Evolutionary conservation across 2,113 vertebrate species (phyloP).

Genomic region (Urocolius indicus): DNA sequence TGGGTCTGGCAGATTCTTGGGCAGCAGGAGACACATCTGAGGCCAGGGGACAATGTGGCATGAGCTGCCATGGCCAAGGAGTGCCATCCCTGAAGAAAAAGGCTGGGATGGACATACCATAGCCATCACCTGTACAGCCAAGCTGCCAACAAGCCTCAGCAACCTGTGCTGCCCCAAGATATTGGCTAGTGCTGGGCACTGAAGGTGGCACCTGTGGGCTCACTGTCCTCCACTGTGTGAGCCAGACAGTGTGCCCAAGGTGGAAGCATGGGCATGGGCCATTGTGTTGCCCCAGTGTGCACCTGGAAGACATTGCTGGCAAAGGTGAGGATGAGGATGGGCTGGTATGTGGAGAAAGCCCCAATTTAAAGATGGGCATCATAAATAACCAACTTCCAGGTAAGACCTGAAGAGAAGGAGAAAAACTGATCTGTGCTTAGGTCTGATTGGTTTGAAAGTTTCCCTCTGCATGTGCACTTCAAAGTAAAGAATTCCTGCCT

Average conservation of each 20-base stretch:
- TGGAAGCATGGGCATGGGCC: not conserved
- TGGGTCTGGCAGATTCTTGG: not conserved
- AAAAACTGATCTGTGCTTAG: not conserved
- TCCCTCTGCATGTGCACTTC: not conserved
- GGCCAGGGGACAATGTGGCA: not conserved
- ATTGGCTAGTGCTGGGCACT: not conserved
- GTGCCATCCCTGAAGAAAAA: not conserved
- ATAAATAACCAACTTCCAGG: not conserved
- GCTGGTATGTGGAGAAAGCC: not conserved
- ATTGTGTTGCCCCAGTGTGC: not conserved
- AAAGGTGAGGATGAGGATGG: not conserved
- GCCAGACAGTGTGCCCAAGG: not conserved
- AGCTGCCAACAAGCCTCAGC: not conserved
- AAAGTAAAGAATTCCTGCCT: constrained; percentile 2
- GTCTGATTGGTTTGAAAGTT: not conserved
- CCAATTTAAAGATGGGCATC: not conserved
- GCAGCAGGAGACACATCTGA: not conserved
- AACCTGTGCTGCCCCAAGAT: not conserved
- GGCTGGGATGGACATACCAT: not conserved
- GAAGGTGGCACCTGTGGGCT: not conserved
- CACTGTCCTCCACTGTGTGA: not conserved
- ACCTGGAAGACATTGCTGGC: not conserved
- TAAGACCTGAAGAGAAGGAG: not conserved
- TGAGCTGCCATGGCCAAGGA: not conserved
- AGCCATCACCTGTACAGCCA: not conserved